Conservation (phyloP, 2,797 vertebrate species). For the Sebastes elongatus region DNA sequence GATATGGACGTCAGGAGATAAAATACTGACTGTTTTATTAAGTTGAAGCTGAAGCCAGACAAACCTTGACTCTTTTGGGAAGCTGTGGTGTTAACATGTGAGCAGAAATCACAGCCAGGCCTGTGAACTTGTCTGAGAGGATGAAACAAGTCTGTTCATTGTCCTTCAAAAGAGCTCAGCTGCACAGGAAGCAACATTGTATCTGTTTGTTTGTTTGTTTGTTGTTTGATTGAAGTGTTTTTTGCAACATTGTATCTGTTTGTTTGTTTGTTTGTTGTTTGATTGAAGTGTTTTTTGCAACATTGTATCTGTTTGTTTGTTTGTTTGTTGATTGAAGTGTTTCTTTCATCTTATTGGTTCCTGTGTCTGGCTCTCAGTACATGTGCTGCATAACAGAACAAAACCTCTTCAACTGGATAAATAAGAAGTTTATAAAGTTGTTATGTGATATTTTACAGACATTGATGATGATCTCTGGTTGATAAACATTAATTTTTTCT, state of each 20-base stretch:
- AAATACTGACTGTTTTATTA: background rate
- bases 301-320: conserved; percentile 24
- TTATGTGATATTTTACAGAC: background rate
- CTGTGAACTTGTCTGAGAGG: conserved; percentile 42
- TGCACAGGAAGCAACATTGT: conserved; percentile 49
- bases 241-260: conserved; percentile 37
- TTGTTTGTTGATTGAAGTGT: conserved; percentile 18
- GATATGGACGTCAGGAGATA: background rate
- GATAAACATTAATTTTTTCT: background rate
- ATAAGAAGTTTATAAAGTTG: background rate
- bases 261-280: conserved; percentile 14
- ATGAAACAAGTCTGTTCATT: conserved; percentile 67
- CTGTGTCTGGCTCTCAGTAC: conserved; percentile 7
- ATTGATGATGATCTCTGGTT: background rate
- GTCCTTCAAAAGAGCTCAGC: conserved; percentile 21
- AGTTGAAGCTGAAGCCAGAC: background rate
- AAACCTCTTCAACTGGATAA: background rate
- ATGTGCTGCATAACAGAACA: conserved; percentile 38
- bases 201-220: conserved; percentile 16
- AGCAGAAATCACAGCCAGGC: conserved; percentile 53
- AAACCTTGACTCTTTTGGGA: background rate
- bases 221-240: conserved; percentile 28
- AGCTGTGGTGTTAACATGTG: background rate
- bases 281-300: conserved; percentile 44
- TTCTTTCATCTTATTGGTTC: conserved; percentile 26